These are phyloP conservation scores for Cotesia chilonis DNA, from an alignment of 1,140 invertebrate genomes.

Conservation along the genomic window DNA sequence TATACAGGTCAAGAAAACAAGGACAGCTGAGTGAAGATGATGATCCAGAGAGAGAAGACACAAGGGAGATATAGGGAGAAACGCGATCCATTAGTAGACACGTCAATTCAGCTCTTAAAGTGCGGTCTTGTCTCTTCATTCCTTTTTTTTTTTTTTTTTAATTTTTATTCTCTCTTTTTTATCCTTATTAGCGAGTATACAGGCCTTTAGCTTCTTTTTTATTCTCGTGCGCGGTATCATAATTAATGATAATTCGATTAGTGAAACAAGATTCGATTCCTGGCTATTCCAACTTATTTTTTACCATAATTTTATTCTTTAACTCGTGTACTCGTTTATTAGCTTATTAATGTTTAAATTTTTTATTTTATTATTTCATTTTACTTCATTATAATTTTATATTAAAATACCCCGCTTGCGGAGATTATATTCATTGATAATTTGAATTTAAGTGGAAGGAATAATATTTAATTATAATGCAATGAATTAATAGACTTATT, in stretches of 20 bases:
- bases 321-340: slow-evolving; percentile 4
- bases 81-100: slow-evolving; percentile 66
- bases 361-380: slow-evolving; percentile 9
- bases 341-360: neutral
- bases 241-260: slow-evolving; percentile 63
- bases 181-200: slow-evolving; percentile 17
- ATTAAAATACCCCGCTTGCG: too few relatives aligned
- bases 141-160: slow-evolving; percentile 43
- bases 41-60: slow-evolving; percentile 38
- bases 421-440: too few relatives aligned
- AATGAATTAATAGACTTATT: too few relatives aligned
- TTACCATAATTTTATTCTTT: slow-evolving; percentile 17
- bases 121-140: slow-evolving; percentile 39
- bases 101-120: slow-evolving; percentile 64
- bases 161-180: slow-evolving; percentile 32
- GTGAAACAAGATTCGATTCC: slow-evolving; percentile 51
- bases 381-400: too few relatives aligned
- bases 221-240: slow-evolving; percentile 46
- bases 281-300: slow-evolving; percentile 24
- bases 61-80: slow-evolving; percentile 44
- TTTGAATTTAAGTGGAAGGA: too few relatives aligned
- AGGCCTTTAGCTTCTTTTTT: slow-evolving; percentile 14
- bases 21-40: slow-evolving; percentile 30
- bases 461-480: too few relatives aligned
- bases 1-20: slow-evolving; percentile 34